Evolutionary conservation across 2,888 invertebrate genomes (phyloP).

Genomic region (Rhingia campestris): DNA sequence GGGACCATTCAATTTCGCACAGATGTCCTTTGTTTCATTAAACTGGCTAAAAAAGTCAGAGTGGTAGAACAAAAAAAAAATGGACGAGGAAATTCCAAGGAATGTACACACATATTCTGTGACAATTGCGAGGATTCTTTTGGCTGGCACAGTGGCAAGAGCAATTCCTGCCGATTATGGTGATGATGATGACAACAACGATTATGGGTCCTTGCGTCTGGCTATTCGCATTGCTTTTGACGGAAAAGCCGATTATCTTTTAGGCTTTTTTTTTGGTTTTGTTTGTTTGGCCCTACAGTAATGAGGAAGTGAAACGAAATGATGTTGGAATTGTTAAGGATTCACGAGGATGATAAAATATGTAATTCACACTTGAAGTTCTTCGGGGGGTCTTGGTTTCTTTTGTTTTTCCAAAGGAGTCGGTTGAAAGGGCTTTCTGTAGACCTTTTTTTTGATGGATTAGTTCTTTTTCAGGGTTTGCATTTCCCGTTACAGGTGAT

Average conservation of each 20-base stretch:
- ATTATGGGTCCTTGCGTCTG: constrained; percentile 69
- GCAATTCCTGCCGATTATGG: constrained; percentile 66
- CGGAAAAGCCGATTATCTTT: constrained; percentile 71
- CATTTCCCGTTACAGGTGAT: too few species aligned
- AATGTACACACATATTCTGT: constrained; percentile 25
- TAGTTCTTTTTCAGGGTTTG: too few species aligned
- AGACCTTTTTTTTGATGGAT: too few species aligned
- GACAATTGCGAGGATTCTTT: constrained; percentile 57
- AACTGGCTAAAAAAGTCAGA: constrained; percentile 60
- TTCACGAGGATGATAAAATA: too few species aligned
- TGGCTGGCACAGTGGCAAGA: constrained; percentile 6
- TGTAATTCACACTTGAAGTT: too few species aligned
- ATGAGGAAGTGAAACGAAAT: not conserved
- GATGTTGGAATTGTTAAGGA: too few species aligned
- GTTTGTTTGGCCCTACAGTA: not conserved
- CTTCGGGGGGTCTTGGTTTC: too few species aligned
- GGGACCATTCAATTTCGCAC: constrained; percentile 73
- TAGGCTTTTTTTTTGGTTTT: constrained; percentile 18
- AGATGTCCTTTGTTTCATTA: constrained; percentile 73
- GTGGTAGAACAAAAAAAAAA: constrained; percentile 7
- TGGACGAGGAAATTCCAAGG: constrained; percentile 27
- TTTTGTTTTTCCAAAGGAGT: too few species aligned
- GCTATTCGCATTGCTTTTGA: constrained; percentile 49
- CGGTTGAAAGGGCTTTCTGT: too few species aligned
- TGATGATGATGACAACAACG: constrained; percentile 72